phyloP scores from a whole-genome alignment of 2,888 invertebrate species.

The Mactromeris polynyma region DNA sequence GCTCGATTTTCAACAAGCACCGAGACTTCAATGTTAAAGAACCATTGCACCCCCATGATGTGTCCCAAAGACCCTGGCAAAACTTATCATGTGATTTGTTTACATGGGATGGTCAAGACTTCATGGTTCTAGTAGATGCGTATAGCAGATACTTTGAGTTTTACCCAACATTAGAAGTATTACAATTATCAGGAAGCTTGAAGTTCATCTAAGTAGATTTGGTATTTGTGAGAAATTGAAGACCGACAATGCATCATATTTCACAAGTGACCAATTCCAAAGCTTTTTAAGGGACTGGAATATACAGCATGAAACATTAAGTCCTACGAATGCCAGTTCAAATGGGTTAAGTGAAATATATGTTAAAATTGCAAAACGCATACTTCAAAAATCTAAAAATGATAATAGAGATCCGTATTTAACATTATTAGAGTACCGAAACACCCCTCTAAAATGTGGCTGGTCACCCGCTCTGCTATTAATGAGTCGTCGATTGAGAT shows the following conservation, averaged over 20 bases:
- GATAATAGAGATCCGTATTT: not conserved
- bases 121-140: not conserved
- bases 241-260: not conserved
- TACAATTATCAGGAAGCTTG: not conserved
- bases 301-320: not conserved
- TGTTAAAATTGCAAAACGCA: not conserved
- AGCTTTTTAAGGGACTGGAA: not conserved
- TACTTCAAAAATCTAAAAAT: not conserved
- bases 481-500: not conserved
- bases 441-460: not conserved
- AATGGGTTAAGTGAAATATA: not conserved
- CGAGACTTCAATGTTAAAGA: not conserved
- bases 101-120: not conserved
- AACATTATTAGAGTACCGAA: not conserved
- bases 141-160: not conserved
- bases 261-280: not conserved
- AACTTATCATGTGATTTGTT: not conserved
- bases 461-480: not conserved
- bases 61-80: conserved; percentile 22
- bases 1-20: not conserved
- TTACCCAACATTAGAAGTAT: not conserved
- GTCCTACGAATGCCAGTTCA: not conserved
- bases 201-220: too few relatives aligned
- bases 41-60: not conserved
- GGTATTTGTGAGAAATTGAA: not conserved